Evolutionary conservation across 2,113 vertebrate species (phyloP).

Genomic region (Sinocyclocheilus anophthalmus): DNA sequence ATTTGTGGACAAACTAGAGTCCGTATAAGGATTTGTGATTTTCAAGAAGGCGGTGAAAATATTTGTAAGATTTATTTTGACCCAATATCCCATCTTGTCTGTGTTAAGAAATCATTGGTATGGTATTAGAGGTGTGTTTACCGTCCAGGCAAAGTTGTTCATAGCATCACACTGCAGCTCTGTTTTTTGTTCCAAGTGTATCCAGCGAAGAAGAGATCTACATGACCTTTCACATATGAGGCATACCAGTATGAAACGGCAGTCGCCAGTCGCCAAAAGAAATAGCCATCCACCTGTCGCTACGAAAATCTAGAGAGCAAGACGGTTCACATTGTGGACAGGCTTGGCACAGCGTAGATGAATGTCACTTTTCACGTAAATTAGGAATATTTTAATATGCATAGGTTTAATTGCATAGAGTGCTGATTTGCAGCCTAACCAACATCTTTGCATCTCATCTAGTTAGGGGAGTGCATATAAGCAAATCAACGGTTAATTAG

Average conservation of each 20-base stretch:
- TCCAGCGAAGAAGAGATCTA: constrained; percentile 98
- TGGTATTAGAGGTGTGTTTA: background rate
- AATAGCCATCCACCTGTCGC: constrained; percentile 92
- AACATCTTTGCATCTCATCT: constrained; percentile 8
- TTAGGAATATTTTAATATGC: background rate
- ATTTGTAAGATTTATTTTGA: no score
- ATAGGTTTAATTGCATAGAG: background rate
- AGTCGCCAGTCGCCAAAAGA: constrained; percentile 94
- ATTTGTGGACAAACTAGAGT: no score
- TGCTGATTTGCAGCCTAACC: constrained; percentile 20
- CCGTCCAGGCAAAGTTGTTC: background rate
- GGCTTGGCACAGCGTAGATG: no score
- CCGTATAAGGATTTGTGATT: no score
- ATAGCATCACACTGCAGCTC: constrained; percentile 37
- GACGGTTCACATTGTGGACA: no score
- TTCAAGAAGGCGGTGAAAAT: no score
- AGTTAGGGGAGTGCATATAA: background rate
- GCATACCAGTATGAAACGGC: constrained; percentile 97
- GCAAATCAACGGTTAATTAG: background rate
- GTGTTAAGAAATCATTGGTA: background rate
- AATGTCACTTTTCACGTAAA: background rate
- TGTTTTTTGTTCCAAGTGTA: constrained; percentile 78
- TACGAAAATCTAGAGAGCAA: no score
- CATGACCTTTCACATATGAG: constrained; percentile 93
- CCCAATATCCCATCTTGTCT: no score